A percentile compares a stretch with the other conserved stretches of the same genome.
phyloP scores from a whole-genome alignment of 2,888 invertebrate species.

The Agrochola circellaris region DNA sequence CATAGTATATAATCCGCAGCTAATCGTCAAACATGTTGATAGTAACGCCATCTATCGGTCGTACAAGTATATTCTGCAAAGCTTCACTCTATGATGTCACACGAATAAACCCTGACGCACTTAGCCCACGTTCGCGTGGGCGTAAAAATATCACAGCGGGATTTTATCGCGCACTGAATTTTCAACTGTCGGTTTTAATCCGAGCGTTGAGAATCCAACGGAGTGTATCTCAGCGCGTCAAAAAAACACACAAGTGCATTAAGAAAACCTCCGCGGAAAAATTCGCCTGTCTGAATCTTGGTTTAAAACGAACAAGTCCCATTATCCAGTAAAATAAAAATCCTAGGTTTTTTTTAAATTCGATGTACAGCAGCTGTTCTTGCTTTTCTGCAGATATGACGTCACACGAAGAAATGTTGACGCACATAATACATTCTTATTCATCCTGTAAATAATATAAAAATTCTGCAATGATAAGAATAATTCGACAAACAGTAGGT shows the following conservation, averaged over 20 bases:
- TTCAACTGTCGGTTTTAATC: no score
- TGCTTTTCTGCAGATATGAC: background rate
- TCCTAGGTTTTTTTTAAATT: background rate
- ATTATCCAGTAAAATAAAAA: background rate
- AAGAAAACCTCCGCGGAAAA: no score
- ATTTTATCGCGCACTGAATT: no score
- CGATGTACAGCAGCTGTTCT: no score
- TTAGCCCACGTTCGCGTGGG: background rate
- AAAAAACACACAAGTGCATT: no score
- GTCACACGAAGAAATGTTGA: background rate
- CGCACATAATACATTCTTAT: background rate
- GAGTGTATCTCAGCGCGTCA: no score
- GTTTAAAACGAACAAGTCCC: background rate
- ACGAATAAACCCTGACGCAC: background rate
- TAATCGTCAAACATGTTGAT: background rate
- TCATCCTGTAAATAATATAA: background rate
- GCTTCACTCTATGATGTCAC: conserved; percentile 1
- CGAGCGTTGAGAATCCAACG: no score
- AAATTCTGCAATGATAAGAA: background rate
- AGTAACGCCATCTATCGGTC: conserved; percentile 36
- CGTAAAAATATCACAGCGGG: no score
- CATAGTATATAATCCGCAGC: background rate
- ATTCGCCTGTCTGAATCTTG: no score
- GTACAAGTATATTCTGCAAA: background rate
- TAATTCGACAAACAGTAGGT: background rate